Evolutionary conservation across 1,140 invertebrate genomes (phyloP), one percentile per base, ranked within the genome.

Genomic region (Cyclina sinensis): DNA sequence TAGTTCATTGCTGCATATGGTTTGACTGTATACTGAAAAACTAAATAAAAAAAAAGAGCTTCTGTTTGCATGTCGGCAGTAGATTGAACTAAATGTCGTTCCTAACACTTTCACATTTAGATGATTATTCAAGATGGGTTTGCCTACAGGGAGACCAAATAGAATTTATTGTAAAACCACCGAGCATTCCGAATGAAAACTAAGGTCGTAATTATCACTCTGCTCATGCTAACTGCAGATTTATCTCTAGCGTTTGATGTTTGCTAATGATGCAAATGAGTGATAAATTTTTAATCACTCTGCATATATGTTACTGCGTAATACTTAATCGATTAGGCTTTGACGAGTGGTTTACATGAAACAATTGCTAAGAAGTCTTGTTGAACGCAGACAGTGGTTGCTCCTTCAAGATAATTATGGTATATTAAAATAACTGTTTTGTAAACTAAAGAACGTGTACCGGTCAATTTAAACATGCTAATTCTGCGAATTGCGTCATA

Each of bases 231-330:
- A 70, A 37, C 12, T 14, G 32, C 65, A 27, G 32, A 70, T 70
- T 70, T 70, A 70, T 70, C 65, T 37, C 4, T 30, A 9, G 35
- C 65, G 12, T 70, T 70, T 37, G 35, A 70, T 70, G 65, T 39
- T 30, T 1, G 16, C 14, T 37, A 70, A 70, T 39, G 65, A 70
- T 37, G 65, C 35, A n/a, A 70, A 70, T 18, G 24, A 70, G 24
- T 14, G 18, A 70, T 70, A 39, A 70, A 70, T 70, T 4, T 70
- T 70, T 35, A 18, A 70, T 70, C 27, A 37, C 14, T 70, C 32
- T 35, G 65, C 65, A 37, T 70, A 70, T 27, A 37, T 30, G 37
- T 37, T 37, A 70, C 35, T 70, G 65, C 18, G n/a, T 0, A 70
- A 70, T 70, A 70, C 32, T 11, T 12, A 70, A 35, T 65, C 1